These are phyloP conservation scores for Melanerpes formicivorus DNA, from an alignment of 2,113 vertebrate species.

Conservation along the genomic window DNA sequence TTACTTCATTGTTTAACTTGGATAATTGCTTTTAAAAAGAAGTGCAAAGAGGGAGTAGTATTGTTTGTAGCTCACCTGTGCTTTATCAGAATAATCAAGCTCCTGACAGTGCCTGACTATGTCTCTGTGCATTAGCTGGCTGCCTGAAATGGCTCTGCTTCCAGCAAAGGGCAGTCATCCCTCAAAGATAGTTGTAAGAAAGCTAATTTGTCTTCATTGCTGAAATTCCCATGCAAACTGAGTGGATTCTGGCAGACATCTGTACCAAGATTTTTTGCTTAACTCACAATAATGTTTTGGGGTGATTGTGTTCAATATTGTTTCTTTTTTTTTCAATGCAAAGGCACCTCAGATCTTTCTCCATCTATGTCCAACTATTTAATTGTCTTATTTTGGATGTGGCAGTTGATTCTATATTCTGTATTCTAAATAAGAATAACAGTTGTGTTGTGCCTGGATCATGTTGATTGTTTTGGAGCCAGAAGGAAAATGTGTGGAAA, in stretches of 20 bases:
- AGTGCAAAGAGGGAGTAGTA: background rate
- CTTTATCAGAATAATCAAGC: background rate
- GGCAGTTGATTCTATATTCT: background rate
- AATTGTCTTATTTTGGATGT: background rate
- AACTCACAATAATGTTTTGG: background rate
- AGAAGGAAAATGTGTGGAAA: background rate
- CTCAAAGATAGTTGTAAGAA: background rate
- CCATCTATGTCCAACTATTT: background rate
- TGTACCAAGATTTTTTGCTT: background rate
- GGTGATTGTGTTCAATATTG: background rate
- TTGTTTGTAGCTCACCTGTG: background rate
- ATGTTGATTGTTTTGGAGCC: background rate
- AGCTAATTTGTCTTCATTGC: background rate
- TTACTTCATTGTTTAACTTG: background rate
- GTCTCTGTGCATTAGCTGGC: background rate
- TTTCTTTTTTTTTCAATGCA: background rate
- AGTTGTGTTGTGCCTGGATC: background rate
- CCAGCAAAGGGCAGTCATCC: background rate
- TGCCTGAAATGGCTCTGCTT: background rate
- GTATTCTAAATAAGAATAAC: background rate
- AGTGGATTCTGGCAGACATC: background rate
- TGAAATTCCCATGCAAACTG: background rate
- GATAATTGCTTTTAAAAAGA: background rate
- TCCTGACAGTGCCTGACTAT: background rate
- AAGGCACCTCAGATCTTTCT: background rate